Evolutionary conservation across 2,113 vertebrate genomes (phyloP).

Genomic region (Aepyceros melampus): DNA sequence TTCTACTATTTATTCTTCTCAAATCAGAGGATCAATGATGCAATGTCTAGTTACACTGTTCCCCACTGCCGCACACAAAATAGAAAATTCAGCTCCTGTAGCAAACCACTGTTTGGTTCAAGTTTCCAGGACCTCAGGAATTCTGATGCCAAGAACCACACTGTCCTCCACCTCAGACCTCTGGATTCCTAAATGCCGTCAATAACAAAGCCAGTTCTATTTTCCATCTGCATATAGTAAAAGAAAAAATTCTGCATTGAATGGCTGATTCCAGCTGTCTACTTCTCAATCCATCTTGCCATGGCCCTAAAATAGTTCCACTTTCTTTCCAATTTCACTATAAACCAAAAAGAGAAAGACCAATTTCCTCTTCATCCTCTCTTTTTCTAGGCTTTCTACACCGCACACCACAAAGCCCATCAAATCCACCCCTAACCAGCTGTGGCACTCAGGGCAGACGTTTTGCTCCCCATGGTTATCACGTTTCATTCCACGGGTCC

Average conservation of each 20-base stretch:
- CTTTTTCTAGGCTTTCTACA: neutral
- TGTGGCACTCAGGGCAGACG: neutral
- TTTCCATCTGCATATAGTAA: neutral
- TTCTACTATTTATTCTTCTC: neutral
- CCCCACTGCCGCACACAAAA: neutral
- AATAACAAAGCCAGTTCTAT: neutral
- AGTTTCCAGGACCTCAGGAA: neutral
- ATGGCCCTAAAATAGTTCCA: neutral
- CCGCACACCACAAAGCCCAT: neutral
- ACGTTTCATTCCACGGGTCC: neutral
- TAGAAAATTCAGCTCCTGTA: neutral
- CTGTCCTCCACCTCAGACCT: neutral
- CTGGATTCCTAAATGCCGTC: neutral
- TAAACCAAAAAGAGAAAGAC: neutral
- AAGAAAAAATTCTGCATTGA: neutral
- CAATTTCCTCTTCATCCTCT: neutral
- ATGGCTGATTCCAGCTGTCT: neutral
- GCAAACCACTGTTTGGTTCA: neutral
- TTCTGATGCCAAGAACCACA: neutral
- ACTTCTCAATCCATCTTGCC: neutral
- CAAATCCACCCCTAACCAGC: neutral
- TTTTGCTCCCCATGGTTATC: neutral
- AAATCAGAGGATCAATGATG: neutral
- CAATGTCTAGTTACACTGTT: neutral
- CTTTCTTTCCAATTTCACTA: neutral